phyloP scores from a whole-genome alignment of 2,797 vertebrate species.

The Echeneis naucrates region DNA sequence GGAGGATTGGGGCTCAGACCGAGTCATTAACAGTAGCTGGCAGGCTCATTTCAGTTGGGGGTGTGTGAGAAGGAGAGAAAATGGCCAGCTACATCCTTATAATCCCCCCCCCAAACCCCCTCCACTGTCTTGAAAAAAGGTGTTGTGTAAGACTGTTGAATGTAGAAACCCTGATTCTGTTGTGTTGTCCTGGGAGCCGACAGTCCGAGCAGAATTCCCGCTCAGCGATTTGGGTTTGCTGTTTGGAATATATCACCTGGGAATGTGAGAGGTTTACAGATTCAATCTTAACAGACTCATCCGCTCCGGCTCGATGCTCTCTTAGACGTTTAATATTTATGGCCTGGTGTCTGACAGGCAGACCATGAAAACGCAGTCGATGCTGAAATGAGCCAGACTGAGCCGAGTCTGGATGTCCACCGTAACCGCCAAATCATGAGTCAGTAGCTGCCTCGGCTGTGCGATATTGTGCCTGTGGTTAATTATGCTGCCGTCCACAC shows the following conservation, averaged over 20 bases:
- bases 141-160: neutral
- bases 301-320: neutral
- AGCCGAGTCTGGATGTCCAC: neutral
- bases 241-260: slow-evolving; percentile 6
- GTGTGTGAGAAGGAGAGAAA: slow-evolving; percentile 13
- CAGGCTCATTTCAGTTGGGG: slow-evolving; percentile 21
- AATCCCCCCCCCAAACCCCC: neutral
- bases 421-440: neutral
- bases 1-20: slow-evolving; percentile 44
- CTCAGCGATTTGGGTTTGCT: neutral
- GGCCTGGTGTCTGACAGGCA: neutral
- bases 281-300: neutral
- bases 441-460: neutral
- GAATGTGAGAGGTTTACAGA: slow-evolving; percentile 13
- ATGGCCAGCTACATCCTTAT: slow-evolving; percentile 1
- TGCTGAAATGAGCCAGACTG: neutral
- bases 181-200: neutral
- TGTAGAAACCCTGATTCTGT: slow-evolving; percentile 16
- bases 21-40: slow-evolving; percentile 43
- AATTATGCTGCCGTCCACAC: neutral
- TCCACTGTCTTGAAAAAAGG: neutral
- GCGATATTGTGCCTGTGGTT: neutral
- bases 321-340: slow-evolving; percentile 10
- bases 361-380: slow-evolving; percentile 13
- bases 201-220: neutral